Percentiles rank a stretch among this genome's conserved stretches.
Evolutionary conservation across 2,888 invertebrate species (phyloP).

Genomic region (Mesorhabditis spiculigera): DNA sequence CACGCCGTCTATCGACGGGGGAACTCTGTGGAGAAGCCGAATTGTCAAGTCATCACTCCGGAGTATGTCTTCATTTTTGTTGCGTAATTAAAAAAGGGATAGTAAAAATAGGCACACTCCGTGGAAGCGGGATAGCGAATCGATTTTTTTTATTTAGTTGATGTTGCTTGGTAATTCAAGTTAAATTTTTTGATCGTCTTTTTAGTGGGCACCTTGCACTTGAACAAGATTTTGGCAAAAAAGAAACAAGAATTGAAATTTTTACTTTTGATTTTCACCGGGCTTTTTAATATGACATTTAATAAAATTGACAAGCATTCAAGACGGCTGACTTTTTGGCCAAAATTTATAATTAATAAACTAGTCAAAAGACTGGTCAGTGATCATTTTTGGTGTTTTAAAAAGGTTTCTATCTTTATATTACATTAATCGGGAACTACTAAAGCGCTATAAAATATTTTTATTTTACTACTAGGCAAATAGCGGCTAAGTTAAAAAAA

Average conservation of each 20-base stretch:
- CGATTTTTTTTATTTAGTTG: slow-evolving; percentile 2
- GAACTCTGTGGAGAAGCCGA: slow-evolving; percentile 14
- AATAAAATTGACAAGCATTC: not conserved
- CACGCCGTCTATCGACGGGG: slow-evolving; percentile 22
- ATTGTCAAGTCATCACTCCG: slow-evolving; percentile 28
- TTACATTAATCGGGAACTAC: too few relatives aligned
- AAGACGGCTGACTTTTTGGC: not conserved
- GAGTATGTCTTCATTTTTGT: slow-evolving; percentile 25
- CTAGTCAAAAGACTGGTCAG: not conserved
- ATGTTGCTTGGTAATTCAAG: not conserved
- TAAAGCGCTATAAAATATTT: too few relatives aligned
- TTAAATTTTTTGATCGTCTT: too few relatives aligned
- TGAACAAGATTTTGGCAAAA: too few relatives aligned
- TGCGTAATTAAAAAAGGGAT: not conserved
- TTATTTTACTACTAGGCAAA: too few relatives aligned
- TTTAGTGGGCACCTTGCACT: too few relatives aligned
- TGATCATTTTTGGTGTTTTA: too few relatives aligned
- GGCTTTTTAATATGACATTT: not conserved
- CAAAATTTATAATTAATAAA: not conserved
- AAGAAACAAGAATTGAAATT: too few relatives aligned
- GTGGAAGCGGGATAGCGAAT: not conserved
- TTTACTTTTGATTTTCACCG: too few relatives aligned
- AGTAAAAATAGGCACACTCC: too few relatives aligned
- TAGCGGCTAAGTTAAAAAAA: too few relatives aligned
- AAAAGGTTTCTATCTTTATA: too few relatives aligned